phyloP scores from a whole-genome alignment of 2,113 vertebrate genomes.

The Spilogale gracilis region DNA sequence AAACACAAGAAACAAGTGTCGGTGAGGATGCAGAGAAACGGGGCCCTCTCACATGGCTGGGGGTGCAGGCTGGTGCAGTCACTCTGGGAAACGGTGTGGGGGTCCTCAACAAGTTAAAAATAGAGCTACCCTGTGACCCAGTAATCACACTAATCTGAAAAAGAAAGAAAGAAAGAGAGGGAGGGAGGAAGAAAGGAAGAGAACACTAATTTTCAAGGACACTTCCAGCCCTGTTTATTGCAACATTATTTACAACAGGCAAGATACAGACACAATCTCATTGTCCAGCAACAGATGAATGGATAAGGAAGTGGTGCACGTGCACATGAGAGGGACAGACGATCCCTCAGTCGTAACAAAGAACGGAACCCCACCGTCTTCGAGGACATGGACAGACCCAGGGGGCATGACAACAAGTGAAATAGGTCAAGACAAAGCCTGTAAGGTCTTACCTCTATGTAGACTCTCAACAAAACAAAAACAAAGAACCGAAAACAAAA shows the following conservation, averaged over 20 bases:
- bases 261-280: background rate
- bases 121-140: background rate
- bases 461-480: background rate
- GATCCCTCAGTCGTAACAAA: background rate
- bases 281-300: background rate
- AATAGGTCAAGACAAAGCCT: background rate
- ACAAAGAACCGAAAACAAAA: background rate
- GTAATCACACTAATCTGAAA: background rate
- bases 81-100: background rate
- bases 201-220: background rate
- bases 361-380: background rate
- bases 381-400: background rate
- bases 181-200: background rate
- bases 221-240: background rate
- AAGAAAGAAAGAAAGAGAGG: no score
- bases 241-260: background rate
- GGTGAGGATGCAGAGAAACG: background rate
- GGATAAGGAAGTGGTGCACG: rapidly evolving
- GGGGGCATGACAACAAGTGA: background rate
- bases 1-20: background rate
- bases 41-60: rapidly evolving
- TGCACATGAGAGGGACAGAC: no score
- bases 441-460: background rate
- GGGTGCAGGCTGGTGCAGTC: background rate
- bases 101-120: background rate